Conservation (phyloP, 2,888 invertebrate genomes). For the Pantelozetes paolii region DNA sequence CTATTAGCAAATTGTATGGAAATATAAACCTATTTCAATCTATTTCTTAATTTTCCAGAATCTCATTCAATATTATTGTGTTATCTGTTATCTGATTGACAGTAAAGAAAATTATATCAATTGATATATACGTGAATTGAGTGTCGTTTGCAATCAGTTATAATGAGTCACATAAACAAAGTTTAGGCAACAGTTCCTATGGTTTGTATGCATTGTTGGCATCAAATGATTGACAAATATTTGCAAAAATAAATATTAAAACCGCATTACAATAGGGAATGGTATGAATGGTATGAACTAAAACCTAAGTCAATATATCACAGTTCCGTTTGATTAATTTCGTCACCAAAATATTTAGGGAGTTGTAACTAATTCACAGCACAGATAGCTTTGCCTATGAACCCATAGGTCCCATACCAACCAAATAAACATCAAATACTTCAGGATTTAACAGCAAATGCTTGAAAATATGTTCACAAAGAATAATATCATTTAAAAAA, state of each 20-base stretch:
- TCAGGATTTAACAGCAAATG: neutral
- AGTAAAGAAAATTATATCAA: neutral
- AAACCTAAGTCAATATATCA: slow-evolving; percentile 1
- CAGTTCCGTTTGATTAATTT: slow-evolving; percentile 26
- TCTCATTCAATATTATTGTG: neutral
- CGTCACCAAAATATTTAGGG: slow-evolving; percentile 20
- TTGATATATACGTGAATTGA: neutral
- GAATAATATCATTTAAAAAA: no score
- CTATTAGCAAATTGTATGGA: slow-evolving; percentile 22
- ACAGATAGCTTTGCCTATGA: neutral
- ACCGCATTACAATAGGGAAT: neutral
- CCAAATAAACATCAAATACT: neutral
- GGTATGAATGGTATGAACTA: neutral
- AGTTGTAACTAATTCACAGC: slow-evolving; percentile 13
- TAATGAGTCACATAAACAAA: neutral
- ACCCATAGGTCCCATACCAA: neutral
- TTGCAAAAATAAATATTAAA: neutral
- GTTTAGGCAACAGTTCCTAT: neutral
- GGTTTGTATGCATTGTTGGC: neutral
- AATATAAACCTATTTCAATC: neutral
- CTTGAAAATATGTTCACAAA: neutral
- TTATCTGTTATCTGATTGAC: neutral
- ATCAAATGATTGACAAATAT: neutral
- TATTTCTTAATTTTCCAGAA: neutral
- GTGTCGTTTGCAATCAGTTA: neutral